Base-by-base conservation (phyloP, 2,113 vertebrate species). In the Triplophysa tibetana region DNA sequence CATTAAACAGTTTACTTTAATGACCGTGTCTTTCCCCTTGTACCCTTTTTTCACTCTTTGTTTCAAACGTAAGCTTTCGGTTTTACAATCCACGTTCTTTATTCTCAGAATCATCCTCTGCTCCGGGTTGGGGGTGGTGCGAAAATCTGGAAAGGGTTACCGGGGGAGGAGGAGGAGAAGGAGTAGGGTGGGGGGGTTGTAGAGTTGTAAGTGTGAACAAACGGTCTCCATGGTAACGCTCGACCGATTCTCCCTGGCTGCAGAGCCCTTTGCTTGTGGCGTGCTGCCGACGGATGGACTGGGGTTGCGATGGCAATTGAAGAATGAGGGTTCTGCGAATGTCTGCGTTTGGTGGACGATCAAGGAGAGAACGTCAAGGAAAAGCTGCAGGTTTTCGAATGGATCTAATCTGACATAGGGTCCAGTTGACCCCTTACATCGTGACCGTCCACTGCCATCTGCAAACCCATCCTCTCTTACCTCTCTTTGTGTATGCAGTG, bases 191-290 rank as follows among this genome's bases (percentile, higher is more conserved):
- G 63, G 66, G 87, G 88, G 85, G 85, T 64, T 62, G 70, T 84
- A 75, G 86, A 88, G 88, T 86, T 85, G 86, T 87, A 87, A 82
- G 84, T 87, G 81, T 86, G 89, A 92, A 91, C 91, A 91, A 87
- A 89, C 88, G 58, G 87, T 94, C 88, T 88, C 93, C 90, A 91
- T 93, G 91, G 91, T 85, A 90, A 93, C 91, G 64, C 85, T 89
- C 88, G 89, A 89, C 90, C 88, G 88, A 87, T 88, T 89, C 85
- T 87, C 85, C 76, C 58, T 83, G 86, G 86, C 90, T 91, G 89
- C 90, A 85, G 87, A 85, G 87, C 85, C 84, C 60, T 80, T 63
- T 73, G 68, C 78, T 73, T 72, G 38, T 89, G 85, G 87, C 81
- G 62, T 75, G 72, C 63, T 83, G 86, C 89, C 89, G 90, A 91